Evolutionary conservation across 1,140 invertebrate species (phyloP).

Genomic region (Zaprionus vittiger): DNA sequence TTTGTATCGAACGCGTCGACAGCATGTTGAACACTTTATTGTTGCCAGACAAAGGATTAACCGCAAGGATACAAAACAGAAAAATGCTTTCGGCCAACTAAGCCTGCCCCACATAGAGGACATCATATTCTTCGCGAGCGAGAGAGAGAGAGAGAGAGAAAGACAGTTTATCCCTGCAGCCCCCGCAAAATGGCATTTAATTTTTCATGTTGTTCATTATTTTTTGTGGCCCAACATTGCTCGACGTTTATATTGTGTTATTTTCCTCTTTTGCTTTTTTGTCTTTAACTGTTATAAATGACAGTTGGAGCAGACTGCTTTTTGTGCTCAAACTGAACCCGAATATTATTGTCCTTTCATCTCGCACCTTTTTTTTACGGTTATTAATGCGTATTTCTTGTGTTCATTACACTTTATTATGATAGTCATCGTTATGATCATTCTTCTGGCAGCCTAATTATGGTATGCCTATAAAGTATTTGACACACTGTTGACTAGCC

Average conservation of each 20-base stretch:
- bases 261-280: constrained; percentile 21
- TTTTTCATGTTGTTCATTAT: constrained; percentile 60
- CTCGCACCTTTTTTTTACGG: constrained; percentile 51
- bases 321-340: constrained; percentile 28
- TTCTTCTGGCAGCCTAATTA: constrained; percentile 32
- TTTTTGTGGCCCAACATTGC: constrained; percentile 23
- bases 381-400: constrained; percentile 55
- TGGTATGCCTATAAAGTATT: constrained; percentile 48
- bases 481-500: constrained; percentile 41
- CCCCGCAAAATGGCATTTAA: constrained; percentile 65
- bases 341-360: constrained; percentile 65
- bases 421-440: constrained; percentile 16
- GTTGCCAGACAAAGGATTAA: constrained; percentile 38
- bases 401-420: constrained; percentile 55
- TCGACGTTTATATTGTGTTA: constrained; percentile 8
- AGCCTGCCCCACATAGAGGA: neutral
- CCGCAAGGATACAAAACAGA: constrained; percentile 18
- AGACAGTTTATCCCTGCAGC: constrained; percentile 2
- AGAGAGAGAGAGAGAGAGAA: neutral
- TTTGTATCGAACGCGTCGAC: constrained; percentile 29
- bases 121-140: constrained; percentile 16
- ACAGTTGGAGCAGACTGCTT: constrained; percentile 19
- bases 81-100: constrained; percentile 8
- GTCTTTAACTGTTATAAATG: constrained; percentile 62
- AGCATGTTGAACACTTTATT: constrained; percentile 41